These are phyloP conservation scores for Anarrhichthys ocellatus DNA, from an alignment of 2,113 vertebrate genomes.

Conservation along the genomic window DNA sequence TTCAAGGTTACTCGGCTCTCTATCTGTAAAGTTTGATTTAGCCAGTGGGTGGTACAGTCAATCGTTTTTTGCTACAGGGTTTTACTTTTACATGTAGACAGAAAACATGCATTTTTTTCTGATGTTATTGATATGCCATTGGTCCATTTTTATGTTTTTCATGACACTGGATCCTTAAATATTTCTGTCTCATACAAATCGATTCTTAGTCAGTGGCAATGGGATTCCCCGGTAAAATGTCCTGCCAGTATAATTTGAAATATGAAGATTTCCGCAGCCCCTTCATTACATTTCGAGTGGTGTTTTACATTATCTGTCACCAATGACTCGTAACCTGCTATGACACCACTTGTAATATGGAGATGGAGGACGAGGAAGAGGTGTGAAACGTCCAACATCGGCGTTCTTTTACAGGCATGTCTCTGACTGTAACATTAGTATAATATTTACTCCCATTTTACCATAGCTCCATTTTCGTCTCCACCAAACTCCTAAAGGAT, in stretches of 20 bases:
- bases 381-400: slow-evolving; percentile 9
- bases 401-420: neutral
- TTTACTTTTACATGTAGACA: neutral
- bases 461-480: neutral
- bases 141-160: neutral
- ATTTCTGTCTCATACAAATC: neutral
- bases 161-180: slow-evolving; percentile 9
- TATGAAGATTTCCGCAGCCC: neutral
- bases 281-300: slow-evolving; percentile 10
- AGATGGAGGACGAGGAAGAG: slow-evolving; percentile 12
- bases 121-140: neutral
- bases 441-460: neutral
- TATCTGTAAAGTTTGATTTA: neutral
- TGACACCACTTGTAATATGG: slow-evolving; percentile 5
- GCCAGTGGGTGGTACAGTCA: neutral
- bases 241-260: slow-evolving; percentile 21
- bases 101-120: neutral
- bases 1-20: slow-evolving; percentile 3
- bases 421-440: neutral
- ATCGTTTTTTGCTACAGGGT: neutral
- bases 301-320: slow-evolving; percentile 42
- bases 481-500: neutral
- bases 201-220: slow-evolving; percentile 4
- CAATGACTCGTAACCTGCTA: slow-evolving; percentile 3
- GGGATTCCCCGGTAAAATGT: slow-evolving; percentile 4